Conservation (phyloP, 2,797 vertebrate species). For the Nyctalus aviator region DNA sequence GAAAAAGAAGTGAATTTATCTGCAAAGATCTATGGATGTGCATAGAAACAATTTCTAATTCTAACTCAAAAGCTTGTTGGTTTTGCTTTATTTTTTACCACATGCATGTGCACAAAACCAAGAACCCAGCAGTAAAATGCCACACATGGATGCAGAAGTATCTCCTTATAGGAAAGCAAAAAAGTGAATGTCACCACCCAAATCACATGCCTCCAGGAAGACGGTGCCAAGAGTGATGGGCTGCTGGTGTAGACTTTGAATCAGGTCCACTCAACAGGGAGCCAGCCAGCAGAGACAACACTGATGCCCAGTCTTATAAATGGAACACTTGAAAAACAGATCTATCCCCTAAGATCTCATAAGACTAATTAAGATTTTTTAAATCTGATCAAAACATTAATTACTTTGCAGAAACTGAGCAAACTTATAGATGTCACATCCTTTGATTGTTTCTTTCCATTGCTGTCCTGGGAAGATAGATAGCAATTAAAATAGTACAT, state of each 20-base stretch:
- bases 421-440: constrained; percentile 38
- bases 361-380: constrained; percentile 64
- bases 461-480: neutral
- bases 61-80: neutral
- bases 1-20: too few species aligned
- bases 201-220: neutral
- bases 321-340: neutral
- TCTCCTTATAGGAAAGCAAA: neutral
- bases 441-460: constrained; percentile 22
- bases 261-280: too few species aligned
- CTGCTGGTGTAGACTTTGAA: fast-evolving
- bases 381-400: constrained; percentile 68
- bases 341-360: neutral
- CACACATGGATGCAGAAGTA: fast-evolving
- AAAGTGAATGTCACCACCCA: too few species aligned
- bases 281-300: neutral
- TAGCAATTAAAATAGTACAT: neutral
- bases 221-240: neutral
- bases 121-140: fast-evolving
- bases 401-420: constrained; percentile 52
- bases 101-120: neutral
- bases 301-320: neutral
- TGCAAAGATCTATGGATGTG: neutral
- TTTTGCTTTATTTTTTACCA: neutral
- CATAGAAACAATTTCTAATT: neutral